Percentiles rank a stretch among this genome's conserved stretches.
phyloP scores from a whole-genome alignment of 2,797 vertebrate genomes.

The Hippopotamyrus pictus region DNA sequence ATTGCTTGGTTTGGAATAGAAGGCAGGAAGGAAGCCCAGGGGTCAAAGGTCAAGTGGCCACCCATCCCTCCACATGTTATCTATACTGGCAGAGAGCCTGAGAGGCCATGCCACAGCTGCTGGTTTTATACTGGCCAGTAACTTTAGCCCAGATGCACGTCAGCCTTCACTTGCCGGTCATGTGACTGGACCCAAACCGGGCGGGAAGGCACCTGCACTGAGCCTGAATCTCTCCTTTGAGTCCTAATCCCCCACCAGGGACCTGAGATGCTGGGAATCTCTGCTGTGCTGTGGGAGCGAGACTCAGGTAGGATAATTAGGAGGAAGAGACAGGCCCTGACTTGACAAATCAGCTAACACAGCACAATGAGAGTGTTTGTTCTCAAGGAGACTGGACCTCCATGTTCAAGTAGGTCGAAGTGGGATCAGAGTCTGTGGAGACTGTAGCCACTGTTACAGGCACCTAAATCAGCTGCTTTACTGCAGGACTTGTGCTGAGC shows the following conservation, averaged over 20 bases:
- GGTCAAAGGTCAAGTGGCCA: background rate
- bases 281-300: background rate
- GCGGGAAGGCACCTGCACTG: background rate
- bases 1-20: background rate
- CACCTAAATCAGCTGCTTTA: background rate
- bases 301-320: constrained; percentile 6
- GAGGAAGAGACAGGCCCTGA: background rate
- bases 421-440: background rate
- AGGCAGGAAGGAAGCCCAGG: background rate
- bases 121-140: background rate
- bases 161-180: background rate
- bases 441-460: background rate
- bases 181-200: background rate
- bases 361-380: constrained; percentile 14
- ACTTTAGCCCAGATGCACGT: background rate
- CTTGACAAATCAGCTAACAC: constrained; percentile 5
- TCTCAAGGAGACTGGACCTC: constrained; percentile 5
- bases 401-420: constrained; percentile 5
- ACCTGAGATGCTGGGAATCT: background rate
- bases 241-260: background rate
- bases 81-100: background rate
- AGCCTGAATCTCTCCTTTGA: background rate
- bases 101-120: background rate
- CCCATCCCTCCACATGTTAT: background rate
- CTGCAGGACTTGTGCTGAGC: background rate